These are phyloP conservation scores for Theretra japonica DNA, from an alignment of 2,888 invertebrate genomes.

Conservation along the genomic window DNA sequence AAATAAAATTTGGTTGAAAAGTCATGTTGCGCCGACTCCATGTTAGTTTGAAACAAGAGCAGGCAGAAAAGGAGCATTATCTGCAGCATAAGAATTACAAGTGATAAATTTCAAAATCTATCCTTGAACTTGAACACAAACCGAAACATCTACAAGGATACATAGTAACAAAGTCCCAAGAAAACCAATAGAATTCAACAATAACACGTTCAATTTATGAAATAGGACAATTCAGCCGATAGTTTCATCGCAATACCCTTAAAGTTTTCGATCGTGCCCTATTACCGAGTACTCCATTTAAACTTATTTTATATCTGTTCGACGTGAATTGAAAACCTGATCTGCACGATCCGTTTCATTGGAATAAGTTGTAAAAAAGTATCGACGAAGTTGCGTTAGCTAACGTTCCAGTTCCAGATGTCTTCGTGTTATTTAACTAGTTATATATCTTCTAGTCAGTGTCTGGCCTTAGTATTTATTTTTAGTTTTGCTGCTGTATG, in stretches of 20 bases:
- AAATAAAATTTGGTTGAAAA: too few species aligned
- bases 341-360: conserved; percentile 14
- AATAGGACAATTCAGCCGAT: conserved; percentile 13
- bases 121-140: too few species aligned
- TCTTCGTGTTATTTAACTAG: not conserved
- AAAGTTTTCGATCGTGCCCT: conserved; percentile 23
- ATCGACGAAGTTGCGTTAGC: not conserved
- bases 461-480: too few species aligned
- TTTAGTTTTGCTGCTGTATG: too few species aligned
- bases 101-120: too few species aligned
- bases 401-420: not conserved
- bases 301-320: conserved; percentile 25
- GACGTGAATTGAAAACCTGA: conserved; percentile 23
- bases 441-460: not conserved
- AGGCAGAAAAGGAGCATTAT: too few species aligned
- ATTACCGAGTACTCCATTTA: conserved; percentile 23
- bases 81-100: too few species aligned
- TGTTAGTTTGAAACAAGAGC: too few species aligned
- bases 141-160: too few species aligned
- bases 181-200: not conserved
- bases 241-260: conserved; percentile 19
- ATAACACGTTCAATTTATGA: conserved; percentile 6
- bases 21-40: too few species aligned
- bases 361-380: conserved; percentile 23
- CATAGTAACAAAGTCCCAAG: too few species aligned